Percentiles rank a stretch among this genome's conserved stretches.
Evolutionary conservation across 2,797 vertebrate species (phyloP).

Genomic region (Gouania willdenowi): DNA sequence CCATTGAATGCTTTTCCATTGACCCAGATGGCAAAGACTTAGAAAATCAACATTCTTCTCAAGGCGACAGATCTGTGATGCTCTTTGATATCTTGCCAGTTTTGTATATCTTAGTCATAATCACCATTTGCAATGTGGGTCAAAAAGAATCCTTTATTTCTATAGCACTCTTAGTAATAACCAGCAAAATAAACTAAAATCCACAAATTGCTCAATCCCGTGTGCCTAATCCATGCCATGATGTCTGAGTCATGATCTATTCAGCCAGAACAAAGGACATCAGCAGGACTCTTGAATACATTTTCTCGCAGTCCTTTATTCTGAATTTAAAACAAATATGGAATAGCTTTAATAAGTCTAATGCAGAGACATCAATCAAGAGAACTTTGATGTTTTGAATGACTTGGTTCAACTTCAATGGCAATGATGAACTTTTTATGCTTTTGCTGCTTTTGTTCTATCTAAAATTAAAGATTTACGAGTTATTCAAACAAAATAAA

Average conservation of each 20-base stretch:
- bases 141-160: constrained; percentile 31
- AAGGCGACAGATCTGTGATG: constrained; percentile 32
- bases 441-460: constrained; percentile 17
- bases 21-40: constrained; percentile 43
- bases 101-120: constrained; percentile 34
- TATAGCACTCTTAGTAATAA: constrained; percentile 55
- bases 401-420: background rate
- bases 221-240: constrained; percentile 95
- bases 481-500: too few relatives aligned
- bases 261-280: constrained; percentile 81
- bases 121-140: constrained; percentile 34
- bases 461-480: constrained; percentile 12
- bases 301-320: constrained; percentile 67
- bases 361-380: constrained; percentile 13
- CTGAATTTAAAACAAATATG: constrained; percentile 44
- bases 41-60: constrained; percentile 44
- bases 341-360: constrained; percentile 33
- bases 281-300: constrained; percentile 78
- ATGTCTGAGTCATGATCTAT: constrained; percentile 90
- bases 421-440: background rate
- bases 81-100: constrained; percentile 29
- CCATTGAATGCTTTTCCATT: constrained; percentile 51
- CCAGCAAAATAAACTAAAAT: constrained; percentile 83
- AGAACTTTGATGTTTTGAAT: constrained; percentile 11
- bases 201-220: constrained; percentile 94